These are phyloP conservation scores for Pheosia gnoma DNA, from an alignment of 2,888 invertebrate genomes.

Conservation along the genomic window DNA sequence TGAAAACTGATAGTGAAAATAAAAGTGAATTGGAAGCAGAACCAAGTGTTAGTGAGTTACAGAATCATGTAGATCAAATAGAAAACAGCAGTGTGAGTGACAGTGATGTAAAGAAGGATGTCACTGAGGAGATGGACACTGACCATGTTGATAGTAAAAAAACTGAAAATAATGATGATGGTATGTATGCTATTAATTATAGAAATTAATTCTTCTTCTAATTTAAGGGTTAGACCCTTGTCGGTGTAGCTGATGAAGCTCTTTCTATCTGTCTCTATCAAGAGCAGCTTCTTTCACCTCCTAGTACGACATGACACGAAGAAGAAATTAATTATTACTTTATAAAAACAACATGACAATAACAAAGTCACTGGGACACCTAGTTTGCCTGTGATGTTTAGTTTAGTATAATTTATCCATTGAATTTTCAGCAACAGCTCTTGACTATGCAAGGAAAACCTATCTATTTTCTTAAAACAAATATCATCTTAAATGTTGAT, in stretches of 20 bases:
- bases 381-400: neutral
- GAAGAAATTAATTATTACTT: neutral
- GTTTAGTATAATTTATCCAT: neutral
- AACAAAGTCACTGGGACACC: neutral
- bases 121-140: conserved; percentile 23
- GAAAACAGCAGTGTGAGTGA: conserved; percentile 49
- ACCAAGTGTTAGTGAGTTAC: conserved; percentile 45
- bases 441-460: too few relatives aligned
- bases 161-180: conserved; percentile 31
- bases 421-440: too few relatives aligned
- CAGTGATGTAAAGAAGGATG: conserved; percentile 33
- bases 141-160: conserved; percentile 40
- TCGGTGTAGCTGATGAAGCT: too few relatives aligned
- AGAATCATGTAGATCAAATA: conserved; percentile 67
- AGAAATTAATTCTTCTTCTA: too few relatives aligned
- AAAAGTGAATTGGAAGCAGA: conserved; percentile 31
- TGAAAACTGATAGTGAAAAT: conserved; percentile 34
- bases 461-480: too few relatives aligned
- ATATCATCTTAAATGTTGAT: too few relatives aligned
- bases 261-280: too few relatives aligned
- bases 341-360: neutral
- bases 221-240: too few relatives aligned
- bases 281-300: too few relatives aligned
- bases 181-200: conserved; percentile 30
- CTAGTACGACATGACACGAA: too few relatives aligned